Base-by-base conservation (phyloP, 2,888 invertebrate species). In the Cataglyphis rosenhaueri region DNA sequence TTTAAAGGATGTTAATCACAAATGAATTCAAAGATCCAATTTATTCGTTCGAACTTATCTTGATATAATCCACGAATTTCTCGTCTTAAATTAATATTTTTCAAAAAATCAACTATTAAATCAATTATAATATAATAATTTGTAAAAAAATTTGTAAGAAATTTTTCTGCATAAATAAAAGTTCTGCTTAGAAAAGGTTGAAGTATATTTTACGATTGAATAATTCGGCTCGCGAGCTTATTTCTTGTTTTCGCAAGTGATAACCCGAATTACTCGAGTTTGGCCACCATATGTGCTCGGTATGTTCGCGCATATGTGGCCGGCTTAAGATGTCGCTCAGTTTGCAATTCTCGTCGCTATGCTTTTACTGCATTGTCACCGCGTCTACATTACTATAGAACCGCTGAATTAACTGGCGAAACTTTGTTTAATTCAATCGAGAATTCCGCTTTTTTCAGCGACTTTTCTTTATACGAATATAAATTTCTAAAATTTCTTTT, bases 201-300 rank as follows among this genome's bases (percentile, higher is more conserved):
- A 70, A 84, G 44, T 84, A 65, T 44, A 81, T 75, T 84, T 75
- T 70, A 79, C 75, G 83, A 81, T 84, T 81, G 57, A 84, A 85
- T 83, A 87, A 87, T 87, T 89, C 78, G 79, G 78, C 78, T 83
- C 79, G 62, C 82, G 87, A 84, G 81, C 61, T 87, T 86, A 88
- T 86, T 87, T 85, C 85, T 83, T 79, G 86, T 81, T 71, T 78
- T 66, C 64, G 83, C 81, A 59, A 85, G 82, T 74, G 82, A 61
- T 84, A 85, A 83, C 48, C 38, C 62, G 82, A 86, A 88, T 86
- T 88, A 86, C 82, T 84, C 64, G 64, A 78, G 73, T 66, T 61
- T 48, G 29, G 41, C 21, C 32, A 68, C 79, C 85, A 78, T 65
- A 81, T 81, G 82, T 84, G 65, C 82, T 75, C 81, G 73, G 76